Conservation (phyloP, 2,113 vertebrate species). For the Columbina picui region DNA sequence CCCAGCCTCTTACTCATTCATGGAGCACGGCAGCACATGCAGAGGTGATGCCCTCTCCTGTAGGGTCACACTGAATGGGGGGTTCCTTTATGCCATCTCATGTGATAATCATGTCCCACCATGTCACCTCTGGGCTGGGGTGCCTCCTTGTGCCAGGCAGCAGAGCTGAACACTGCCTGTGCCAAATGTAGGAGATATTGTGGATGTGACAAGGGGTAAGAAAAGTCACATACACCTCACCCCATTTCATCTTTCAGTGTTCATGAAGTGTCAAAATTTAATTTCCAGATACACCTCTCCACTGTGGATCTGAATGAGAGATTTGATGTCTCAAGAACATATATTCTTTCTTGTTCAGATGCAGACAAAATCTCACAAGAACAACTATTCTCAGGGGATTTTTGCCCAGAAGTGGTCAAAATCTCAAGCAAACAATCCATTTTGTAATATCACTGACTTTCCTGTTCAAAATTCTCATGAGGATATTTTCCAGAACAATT, state of each 20-base stretch:
- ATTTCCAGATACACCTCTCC: background rate
- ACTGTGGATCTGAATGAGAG: background rate
- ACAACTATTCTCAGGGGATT: background rate
- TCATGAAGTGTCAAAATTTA: background rate
- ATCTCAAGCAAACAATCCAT: background rate
- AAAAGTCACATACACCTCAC: background rate
- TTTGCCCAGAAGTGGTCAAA: background rate
- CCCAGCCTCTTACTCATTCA: background rate
- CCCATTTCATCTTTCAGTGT: background rate
- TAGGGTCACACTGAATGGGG: background rate
- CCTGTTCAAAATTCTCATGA: slow-evolving; percentile 4
- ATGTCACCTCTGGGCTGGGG: background rate
- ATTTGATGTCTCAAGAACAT: background rate
- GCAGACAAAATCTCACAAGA: slow-evolving; percentile 7
- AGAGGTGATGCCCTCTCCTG: background rate
- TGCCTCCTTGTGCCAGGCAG: background rate
- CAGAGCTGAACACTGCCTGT: background rate
- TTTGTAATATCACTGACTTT: slow-evolving; percentile 6
- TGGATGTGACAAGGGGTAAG: background rate
- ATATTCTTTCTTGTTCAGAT: background rate
- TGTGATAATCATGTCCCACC: accelerated
- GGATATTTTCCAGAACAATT: background rate
- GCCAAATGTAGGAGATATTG: accelerated
- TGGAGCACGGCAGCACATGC: background rate
- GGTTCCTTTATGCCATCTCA: background rate